Conservation (phyloP, 2,888 invertebrate genomes). For the Sipha maydis region DNA sequence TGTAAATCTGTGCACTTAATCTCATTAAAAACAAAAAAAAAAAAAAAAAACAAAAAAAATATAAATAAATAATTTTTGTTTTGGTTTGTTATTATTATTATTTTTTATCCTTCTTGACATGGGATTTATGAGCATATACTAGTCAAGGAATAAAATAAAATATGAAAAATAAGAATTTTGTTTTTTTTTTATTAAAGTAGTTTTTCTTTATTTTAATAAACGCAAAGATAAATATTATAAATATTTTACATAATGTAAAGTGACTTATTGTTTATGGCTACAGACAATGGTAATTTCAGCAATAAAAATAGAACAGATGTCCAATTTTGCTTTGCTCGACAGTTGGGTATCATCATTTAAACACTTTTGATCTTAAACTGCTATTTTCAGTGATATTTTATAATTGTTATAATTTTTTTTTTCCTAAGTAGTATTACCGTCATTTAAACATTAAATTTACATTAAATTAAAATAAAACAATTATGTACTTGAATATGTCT, state of each 20-base stretch:
- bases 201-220: background rate
- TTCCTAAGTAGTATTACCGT: too few species aligned
- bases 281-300: background rate
- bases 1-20: background rate
- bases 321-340: background rate
- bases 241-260: background rate
- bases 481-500: too few species aligned
- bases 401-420: too few species aligned
- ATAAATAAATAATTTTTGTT: background rate
- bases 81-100: conserved; percentile 19
- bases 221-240: background rate
- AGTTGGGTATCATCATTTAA: background rate
- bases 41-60: background rate
- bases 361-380: background rate
- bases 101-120: background rate
- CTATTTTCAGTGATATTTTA: background rate
- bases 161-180: background rate
- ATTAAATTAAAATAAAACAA: too few species aligned
- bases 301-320: background rate
- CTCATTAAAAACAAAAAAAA: conserved; percentile 1
- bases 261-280: background rate
- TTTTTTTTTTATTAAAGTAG: background rate
- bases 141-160: background rate
- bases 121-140: conserved; percentile 10
- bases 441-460: too few species aligned